phyloP scores from a whole-genome alignment of 2,888 invertebrate species.

The Zelleria hepariella region DNA sequence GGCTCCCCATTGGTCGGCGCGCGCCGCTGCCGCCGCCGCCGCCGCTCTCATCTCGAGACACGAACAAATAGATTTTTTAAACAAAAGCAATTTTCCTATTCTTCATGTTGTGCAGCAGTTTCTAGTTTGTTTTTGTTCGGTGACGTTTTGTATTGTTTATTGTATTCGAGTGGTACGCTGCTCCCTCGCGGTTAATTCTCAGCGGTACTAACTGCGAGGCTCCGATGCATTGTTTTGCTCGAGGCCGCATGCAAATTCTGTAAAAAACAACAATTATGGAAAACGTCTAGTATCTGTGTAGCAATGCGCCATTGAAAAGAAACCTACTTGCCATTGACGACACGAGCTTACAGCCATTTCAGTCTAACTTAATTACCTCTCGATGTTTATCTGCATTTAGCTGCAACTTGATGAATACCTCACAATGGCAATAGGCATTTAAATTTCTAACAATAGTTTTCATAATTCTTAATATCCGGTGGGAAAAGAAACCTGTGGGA shows the following conservation, averaged over 20 bases:
- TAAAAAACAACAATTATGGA: conserved; percentile 59
- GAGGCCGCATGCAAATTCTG: conserved; percentile 51
- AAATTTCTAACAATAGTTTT: conserved; percentile 1
- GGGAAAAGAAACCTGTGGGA: neutral
- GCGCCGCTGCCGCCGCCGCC: conserved; percentile 45
- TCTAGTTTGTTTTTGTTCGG: conserved; percentile 65
- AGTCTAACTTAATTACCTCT: conserved; percentile 3
- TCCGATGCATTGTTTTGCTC: conserved; percentile 46
- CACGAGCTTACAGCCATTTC: neutral
- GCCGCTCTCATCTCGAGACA: conserved; percentile 64
- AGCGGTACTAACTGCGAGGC: conserved; percentile 42
- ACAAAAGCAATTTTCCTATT: conserved; percentile 72
- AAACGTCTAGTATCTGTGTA: conserved; percentile 39
- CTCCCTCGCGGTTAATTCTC: conserved; percentile 67
- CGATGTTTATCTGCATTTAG: neutral
- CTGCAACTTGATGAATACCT: neutral
- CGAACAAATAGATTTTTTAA: conserved; percentile 70
- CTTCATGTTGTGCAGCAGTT: conserved; percentile 65
- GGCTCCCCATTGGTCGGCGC: conserved; percentile 51
- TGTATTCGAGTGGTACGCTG: conserved; percentile 60
- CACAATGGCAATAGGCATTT: neutral
- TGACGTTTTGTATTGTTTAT: conserved; percentile 68
- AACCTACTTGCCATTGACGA: neutral
- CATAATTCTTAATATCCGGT: conserved; percentile 1
- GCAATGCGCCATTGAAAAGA: conserved; percentile 13